Base-by-base conservation (phyloP, 2,888 invertebrate genomes). In the Strigamia transsilvanica region DNA sequence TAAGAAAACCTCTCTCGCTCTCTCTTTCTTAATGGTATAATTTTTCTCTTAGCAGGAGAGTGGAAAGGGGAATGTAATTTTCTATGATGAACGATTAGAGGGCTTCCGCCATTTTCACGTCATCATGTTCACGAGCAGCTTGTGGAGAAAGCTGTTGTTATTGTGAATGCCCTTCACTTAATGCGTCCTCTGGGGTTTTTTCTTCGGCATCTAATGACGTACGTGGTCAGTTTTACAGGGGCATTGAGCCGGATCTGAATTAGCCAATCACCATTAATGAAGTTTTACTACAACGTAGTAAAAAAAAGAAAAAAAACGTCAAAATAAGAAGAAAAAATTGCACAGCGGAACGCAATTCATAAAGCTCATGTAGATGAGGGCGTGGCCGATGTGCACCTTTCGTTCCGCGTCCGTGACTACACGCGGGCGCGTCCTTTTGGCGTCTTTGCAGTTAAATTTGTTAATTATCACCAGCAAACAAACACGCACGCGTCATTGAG, bases 401-500 rank as follows among this genome's bases (percentile, higher is more conserved):
- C 27, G 73, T 73, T 73, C 73, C 73, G 73, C 73, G 61, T 73
- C 73, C 15, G 73, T 73, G 73, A 73, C 12, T 56, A 18, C 27
- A 21, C 18, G 23, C 73, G 73, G 73, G 73, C 73, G 73, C 73
- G 73, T 73, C 73, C 73, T 32, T 73, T 73, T 73, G 73, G 73
- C 73, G 73, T 73, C 73, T 73, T 73, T 73, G 73, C 73, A 73
- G 27, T 73, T 73, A 73, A 73, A 73, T 73, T 73, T 32, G 73
- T 73, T 73, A 73, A 73, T 73, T 73, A 73, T 73, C 73, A 13
- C 32, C 32, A 73, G 73, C 73, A 73, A 73, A 73, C 73, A 73
- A 73, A 73, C 73, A 73, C 73, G 73, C 73, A 73, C 73, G 73
- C 73, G 73, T 73, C 73, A 32, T 73, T 73, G 73, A 73, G 73